Evolutionary conservation across 2,888 invertebrate genomes (phyloP).

Genomic region (Ectemnius lituratus): DNA sequence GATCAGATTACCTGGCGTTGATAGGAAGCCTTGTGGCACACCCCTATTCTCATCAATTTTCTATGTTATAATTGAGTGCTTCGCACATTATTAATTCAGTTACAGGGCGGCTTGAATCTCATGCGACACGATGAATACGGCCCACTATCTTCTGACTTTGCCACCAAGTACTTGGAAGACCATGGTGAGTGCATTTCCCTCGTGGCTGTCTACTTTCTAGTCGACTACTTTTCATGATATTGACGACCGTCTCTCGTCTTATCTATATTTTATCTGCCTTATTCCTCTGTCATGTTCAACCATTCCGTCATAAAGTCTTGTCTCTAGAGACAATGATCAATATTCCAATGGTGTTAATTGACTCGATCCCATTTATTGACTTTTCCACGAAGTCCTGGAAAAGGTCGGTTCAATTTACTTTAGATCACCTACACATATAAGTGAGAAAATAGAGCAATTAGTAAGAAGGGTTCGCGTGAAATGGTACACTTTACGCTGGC

Average conservation of each 20-base stretch:
- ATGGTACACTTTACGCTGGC: no score
- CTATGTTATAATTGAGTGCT: no score
- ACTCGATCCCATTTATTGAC: no score
- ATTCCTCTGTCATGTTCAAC: background rate
- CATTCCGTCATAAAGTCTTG: background rate
- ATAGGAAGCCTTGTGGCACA: no score
- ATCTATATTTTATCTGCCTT: background rate
- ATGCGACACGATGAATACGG: constrained; percentile 38
- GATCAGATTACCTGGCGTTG: no score
- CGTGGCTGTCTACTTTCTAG: background rate
- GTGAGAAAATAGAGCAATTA: no score
- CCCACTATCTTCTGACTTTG: constrained; percentile 15
- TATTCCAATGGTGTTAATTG: background rate
- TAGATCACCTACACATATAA: no score
- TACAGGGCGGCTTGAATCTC: constrained; percentile 30
- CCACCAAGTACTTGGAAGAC: constrained; percentile 34
- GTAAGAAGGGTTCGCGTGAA: no score
- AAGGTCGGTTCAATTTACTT: no score
- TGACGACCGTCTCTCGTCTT: background rate
- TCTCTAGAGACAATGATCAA: background rate
- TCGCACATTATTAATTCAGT: constrained; percentile 6
- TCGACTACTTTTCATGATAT: background rate
- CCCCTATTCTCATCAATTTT: no score
- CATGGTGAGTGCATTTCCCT: constrained; percentile 43
- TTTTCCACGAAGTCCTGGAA: no score